phyloP scores from a whole-genome alignment of 2,797 vertebrate genomes.

The Coendou prehensilis region DNA sequence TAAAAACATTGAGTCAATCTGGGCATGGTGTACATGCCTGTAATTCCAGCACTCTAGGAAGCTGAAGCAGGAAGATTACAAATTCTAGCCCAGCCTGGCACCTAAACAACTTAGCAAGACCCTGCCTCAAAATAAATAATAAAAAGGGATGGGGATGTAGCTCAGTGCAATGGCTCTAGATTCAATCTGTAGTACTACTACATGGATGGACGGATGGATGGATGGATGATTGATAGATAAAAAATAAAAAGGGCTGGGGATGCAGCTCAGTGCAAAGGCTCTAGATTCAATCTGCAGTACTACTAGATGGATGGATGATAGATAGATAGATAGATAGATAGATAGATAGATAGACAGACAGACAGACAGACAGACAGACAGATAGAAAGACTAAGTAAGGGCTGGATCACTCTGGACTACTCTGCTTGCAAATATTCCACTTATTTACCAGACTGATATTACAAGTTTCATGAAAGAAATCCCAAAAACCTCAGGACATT shows the following conservation, averaged over 20 bases:
- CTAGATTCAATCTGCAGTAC: no score
- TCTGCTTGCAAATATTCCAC: neutral
- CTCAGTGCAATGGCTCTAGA: neutral
- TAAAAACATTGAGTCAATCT: neutral
- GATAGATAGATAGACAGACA: no score
- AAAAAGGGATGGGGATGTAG: neutral
- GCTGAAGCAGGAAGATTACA: neutral
- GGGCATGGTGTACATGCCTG: neutral
- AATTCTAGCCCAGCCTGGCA: neutral
- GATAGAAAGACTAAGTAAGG: neutral
- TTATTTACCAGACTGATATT: slow-evolving; percentile 41
- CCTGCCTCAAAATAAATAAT: neutral
- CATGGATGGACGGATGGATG: neutral
- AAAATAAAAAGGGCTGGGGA: no score
- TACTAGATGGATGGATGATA: neutral
- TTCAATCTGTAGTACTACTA: neutral
- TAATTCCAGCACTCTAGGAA: neutral
- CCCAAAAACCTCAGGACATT: neutral
- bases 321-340: neutral
- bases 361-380: neutral
- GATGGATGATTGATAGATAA: no score
- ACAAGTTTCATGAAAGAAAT: slow-evolving; percentile 20
- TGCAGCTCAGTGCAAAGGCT: no score
- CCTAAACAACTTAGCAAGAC: neutral
- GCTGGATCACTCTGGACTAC: neutral